phyloP scores from a whole-genome alignment of 2,113 vertebrate genomes.

The Gopherus flavomarginatus region DNA sequence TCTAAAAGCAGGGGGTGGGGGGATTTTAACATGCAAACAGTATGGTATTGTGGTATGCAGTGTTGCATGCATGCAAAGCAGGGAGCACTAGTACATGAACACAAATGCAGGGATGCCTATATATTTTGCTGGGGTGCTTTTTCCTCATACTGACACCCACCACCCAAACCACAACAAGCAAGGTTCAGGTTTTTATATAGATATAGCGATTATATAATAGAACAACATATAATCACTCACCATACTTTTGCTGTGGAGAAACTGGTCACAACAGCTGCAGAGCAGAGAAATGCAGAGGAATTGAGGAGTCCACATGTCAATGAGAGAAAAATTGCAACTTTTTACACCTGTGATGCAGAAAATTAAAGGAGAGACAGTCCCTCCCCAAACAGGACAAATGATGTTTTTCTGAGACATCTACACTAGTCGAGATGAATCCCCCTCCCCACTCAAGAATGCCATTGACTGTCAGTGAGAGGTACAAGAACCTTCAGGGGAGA shows the following conservation, averaged over 20 bases:
- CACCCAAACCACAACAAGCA: background rate
- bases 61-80: too few relatives aligned
- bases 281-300: slow-evolving; percentile 22
- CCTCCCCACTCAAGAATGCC: accelerated
- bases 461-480: background rate
- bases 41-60: too few relatives aligned
- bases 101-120: too few relatives aligned
- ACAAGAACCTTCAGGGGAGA: background rate
- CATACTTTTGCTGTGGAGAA: background rate
- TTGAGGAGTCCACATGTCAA: background rate
- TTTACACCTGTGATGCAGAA: background rate
- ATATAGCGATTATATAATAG: too few relatives aligned
- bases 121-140: too few relatives aligned
- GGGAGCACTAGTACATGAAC: too few relatives aligned
- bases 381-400: too few relatives aligned
- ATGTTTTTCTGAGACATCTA: too few relatives aligned
- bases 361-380: slow-evolving; percentile 22
- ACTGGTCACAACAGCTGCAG: background rate
- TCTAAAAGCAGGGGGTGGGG: too few relatives aligned
- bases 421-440: too few relatives aligned
- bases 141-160: background rate
- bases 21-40: too few relatives aligned
- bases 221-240: background rate
- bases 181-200: background rate
- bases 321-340: slow-evolving; percentile 34